A percentile compares a stretch with the other conserved stretches of the same genome.
phyloP scores from a whole-genome alignment of 2,888 invertebrate species.

The Hyppa rectilinea region DNA sequence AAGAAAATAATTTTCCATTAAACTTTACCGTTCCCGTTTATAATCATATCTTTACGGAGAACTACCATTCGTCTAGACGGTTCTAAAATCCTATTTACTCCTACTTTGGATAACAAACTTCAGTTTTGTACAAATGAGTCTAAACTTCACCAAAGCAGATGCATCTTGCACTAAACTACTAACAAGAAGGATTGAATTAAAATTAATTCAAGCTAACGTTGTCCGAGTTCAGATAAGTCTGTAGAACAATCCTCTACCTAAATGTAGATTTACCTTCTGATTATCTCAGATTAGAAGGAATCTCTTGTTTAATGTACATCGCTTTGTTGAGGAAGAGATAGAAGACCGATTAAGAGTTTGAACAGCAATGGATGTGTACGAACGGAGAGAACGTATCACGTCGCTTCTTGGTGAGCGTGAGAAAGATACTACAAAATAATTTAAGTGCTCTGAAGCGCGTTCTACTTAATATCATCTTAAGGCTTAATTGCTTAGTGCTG shows the following conservation, averaged over 20 bases:
- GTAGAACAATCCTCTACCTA: constrained; percentile 55
- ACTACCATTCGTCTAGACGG: constrained; percentile 42
- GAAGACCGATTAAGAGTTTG: constrained; percentile 18
- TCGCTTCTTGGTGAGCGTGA: constrained; percentile 29
- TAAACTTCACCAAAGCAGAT: constrained; percentile 63
- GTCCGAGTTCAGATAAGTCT: constrained; percentile 68
- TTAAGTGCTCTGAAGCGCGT: constrained; percentile 53
- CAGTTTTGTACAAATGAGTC: constrained; percentile 53
- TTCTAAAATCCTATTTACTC: constrained; percentile 54
- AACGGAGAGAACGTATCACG: constrained; percentile 17
- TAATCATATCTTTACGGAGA: constrained; percentile 23
- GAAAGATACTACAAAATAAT: constrained; percentile 59
- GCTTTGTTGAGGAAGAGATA: constrained; percentile 21
- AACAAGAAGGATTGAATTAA: constrained; percentile 72
- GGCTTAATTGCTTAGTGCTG: constrained; percentile 55
- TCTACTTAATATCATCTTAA: constrained; percentile 63
- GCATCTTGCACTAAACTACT: constrained; percentile 62
- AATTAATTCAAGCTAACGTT: constrained; percentile 72
- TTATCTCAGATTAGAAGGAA: constrained; percentile 53
- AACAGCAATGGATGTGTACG: constrained; percentile 42
- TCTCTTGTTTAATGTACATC: constrained; percentile 29
- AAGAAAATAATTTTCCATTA: constrained; percentile 30
- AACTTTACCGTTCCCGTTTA: constrained; percentile 38
- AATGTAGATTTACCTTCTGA: constrained; percentile 65
- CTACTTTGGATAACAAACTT: constrained; percentile 48